Conservation (phyloP, 2,113 vertebrate species). For the Oncorhynchus mykiss region DNA sequence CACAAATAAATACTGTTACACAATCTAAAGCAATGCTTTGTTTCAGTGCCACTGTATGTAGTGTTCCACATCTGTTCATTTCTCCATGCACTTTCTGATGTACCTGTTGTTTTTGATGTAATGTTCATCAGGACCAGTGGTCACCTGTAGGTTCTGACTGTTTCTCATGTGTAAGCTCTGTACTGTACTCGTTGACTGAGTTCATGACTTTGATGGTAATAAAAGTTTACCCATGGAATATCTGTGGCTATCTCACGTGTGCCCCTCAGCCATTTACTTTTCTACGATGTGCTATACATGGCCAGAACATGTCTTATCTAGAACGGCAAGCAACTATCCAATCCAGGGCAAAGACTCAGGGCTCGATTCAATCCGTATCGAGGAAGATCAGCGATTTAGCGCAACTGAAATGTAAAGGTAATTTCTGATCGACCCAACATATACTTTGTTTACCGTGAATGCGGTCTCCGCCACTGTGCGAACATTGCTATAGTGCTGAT, state of each 20-base stretch:
- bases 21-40: slow-evolving; percentile 62
- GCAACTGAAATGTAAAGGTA: too few species aligned
- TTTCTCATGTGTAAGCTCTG: slow-evolving; percentile 67
- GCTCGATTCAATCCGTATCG: background rate
- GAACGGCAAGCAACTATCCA: background rate
- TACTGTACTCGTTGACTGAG: slow-evolving; percentile 66
- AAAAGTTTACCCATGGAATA: slow-evolving; percentile 50
- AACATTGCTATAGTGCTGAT: too few species aligned
- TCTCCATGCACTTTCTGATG: slow-evolving; percentile 51
- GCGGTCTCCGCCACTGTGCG: too few species aligned
- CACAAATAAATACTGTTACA: slow-evolving; percentile 63
- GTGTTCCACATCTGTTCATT: slow-evolving; percentile 54
- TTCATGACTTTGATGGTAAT: slow-evolving; percentile 75
- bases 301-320: background rate
- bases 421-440: too few species aligned
- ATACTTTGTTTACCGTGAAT: too few species aligned
- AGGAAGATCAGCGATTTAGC: too few species aligned
- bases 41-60: slow-evolving; percentile 52
- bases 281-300: background rate
- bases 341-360: background rate
- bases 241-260: slow-evolving; percentile 16
- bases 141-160: slow-evolving; percentile 53
- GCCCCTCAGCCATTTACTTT: background rate
- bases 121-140: slow-evolving; percentile 55
- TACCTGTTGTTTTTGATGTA: slow-evolving; percentile 55